Base-by-base conservation (phyloP, 2,888 invertebrate genomes). In the Itoplectis maculator region DNA sequence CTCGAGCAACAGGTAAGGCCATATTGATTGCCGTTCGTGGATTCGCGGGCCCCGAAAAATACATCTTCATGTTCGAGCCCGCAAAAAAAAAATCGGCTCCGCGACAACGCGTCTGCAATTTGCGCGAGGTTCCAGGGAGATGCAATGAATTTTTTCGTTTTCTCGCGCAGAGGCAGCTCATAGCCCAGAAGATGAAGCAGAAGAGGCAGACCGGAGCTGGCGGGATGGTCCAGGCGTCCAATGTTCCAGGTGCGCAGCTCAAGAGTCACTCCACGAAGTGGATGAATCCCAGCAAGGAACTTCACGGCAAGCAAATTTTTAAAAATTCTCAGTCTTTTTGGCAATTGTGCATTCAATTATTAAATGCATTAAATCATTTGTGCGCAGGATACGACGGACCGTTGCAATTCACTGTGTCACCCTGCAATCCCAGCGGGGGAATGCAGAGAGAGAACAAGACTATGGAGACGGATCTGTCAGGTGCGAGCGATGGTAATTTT, bases 131-230 rank as follows among this genome's bases (percentile, higher is more conserved):
- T n/a, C 47, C n/a, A 7, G n/a, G n/a, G n/a, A n/a, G n/a, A n/a
- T n/a, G 13, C n/a, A n/a, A 47, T n/a, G 47, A 59, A 40, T 51
- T 69, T 72, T 54, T 7, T 23, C 35, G 68, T 15, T 13, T 70
- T 56, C 49, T 20, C 42, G 7, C 92, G 85, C 89, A 98, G 97
- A 95, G 97, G 85, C 97, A 97, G 93, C 91, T 97, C 86, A 96
- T 97, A 95, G 97, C 98, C 91, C 97, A 96, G 90, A 97, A 97
- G 93, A 97, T 97, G 95, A 96, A 96, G 88, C 97, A 97, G 90
- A 97, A 98, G 91, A 94, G 97, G 70, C 96, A 97, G 90, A 96
- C 96, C 80, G 92, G 92, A n/a, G 92, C 92, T 42, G 95, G 96
- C 68, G 97, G 97, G 42, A 96, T 97, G 96, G 96, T 98, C 47